Base-by-base conservation (phyloP, 2,113 vertebrate species). In the Mesoclemmys tuberculata region DNA sequence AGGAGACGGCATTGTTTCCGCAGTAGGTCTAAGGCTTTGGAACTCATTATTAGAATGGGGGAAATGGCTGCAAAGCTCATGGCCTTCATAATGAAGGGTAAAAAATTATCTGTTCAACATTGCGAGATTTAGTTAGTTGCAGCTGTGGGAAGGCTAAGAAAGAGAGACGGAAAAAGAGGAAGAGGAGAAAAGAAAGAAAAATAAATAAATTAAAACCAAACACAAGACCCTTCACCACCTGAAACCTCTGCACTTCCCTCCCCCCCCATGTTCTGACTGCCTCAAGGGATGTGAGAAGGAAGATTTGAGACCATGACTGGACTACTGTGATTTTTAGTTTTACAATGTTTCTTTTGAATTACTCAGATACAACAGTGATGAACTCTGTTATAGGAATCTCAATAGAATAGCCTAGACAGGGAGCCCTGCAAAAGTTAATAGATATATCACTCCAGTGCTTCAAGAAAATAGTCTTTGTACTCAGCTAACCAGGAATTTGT, bases 391-490 rank as follows among this genome's bases (percentile, higher is more conserved):
- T 6, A 24, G 1, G 68, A 6, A 61, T 78, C 38, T 80, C 41
- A 51, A 9, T 4, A 41, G 64, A 82, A 56, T 84, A 82, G 96
- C 82, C 22, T 2, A 3, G 6, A 3, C 3, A 14, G 35, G 46
- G n/a, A 58, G 58, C 24, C 8, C 7, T 75, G 51, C 19, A 61
- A 78, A 84, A 77, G 38, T 51, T 75, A 26, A 68, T 24, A 79
- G 48, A 56, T 11, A 0, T 6, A 12, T 4, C 27, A 6, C 85
- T 61, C 31, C 84, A 49, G n/a, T 80, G 41, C 56, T 95, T 88
- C 31, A 75, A 88, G 84, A 92, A 48, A 21, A 35, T 89, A 80
- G 74, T 92, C 95, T 97, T 97, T 96, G 92, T 95, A 24, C 92
- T 96, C 41, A 8, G 18, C 13, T 74, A 1, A 74, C 44, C 83